A percentile compares a stretch with the other conserved stretches of the same genome.
Conservation (phyloP, 2,113 vertebrate species). For the Serilophus lunatus region DNA sequence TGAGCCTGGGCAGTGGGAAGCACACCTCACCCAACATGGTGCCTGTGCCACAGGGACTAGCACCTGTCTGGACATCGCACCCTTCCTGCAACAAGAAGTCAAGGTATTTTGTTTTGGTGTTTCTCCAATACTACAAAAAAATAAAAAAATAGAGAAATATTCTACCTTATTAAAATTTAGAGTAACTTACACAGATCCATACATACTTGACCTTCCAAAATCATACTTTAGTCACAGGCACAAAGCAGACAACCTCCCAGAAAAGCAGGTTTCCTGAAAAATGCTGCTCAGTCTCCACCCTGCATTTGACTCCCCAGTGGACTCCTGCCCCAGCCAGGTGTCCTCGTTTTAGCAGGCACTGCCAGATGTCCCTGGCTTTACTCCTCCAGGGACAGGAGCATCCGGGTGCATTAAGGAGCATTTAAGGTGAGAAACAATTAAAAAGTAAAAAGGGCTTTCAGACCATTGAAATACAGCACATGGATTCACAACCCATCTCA, state of each 20-base stretch:
- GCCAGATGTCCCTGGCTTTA: no score
- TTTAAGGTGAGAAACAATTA: not conserved
- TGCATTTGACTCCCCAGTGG: rapidly evolving
- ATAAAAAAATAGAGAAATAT: not conserved
- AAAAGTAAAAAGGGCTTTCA: not conserved
- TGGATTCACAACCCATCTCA: rapidly evolving
- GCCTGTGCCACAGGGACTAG: rapidly evolving
- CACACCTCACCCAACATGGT: rapidly evolving
- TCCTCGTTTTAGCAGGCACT: rapidly evolving
- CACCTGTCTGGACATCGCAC: not conserved
- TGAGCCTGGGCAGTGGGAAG: conserved; percentile 37
- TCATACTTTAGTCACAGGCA: not conserved
- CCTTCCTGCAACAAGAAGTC: not conserved
- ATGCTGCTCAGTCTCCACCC: rapidly evolving
- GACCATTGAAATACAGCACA: not conserved
- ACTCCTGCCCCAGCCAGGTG: not conserved
- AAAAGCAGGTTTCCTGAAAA: not conserved
- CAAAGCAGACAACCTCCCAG: not conserved
- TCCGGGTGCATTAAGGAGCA: not conserved
- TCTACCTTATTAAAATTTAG: not conserved
- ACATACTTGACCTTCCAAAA: not conserved
- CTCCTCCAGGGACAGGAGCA: not conserved
- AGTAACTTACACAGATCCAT: not conserved
- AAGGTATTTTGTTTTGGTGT: not conserved
- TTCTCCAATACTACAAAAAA: not conserved